Percentiles rank a stretch among this genome's conserved stretches.
Evolutionary conservation across 2,113 vertebrate species (phyloP).

Genomic region (Eulemur rufifrons): DNA sequence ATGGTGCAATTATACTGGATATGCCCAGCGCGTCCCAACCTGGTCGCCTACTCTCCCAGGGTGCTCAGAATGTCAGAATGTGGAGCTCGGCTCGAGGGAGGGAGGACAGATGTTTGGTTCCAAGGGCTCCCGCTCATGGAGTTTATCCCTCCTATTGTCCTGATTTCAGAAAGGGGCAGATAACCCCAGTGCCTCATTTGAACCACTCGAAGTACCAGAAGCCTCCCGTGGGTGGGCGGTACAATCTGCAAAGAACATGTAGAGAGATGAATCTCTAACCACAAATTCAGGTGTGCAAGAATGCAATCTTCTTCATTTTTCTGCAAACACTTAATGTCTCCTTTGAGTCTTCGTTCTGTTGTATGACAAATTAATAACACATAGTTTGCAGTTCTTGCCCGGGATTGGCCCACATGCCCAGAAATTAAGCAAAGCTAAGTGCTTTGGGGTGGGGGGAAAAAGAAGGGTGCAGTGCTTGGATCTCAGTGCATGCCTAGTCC

Average conservation of each 20-base stretch:
- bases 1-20: conserved; percentile 44
- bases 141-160: neutral
- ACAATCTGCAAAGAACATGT: neutral
- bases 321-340: neutral
- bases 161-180: neutral
- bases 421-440: neutral
- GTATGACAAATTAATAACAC: neutral
- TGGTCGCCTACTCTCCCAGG: neutral
- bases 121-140: neutral
- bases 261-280: neutral
- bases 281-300: neutral
- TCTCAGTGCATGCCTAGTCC: neutral
- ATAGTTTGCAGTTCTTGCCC: neutral
- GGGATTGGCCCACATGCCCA: neutral
- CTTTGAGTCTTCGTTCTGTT: neutral
- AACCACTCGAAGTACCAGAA: neutral
- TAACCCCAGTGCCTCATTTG: neutral
- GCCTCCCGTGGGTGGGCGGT: neutral
- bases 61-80: neutral
- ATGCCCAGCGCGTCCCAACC: neutral
- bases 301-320: neutral
- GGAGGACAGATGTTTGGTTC: neutral
- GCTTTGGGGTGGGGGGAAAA: too few species aligned
- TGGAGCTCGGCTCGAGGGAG: neutral
- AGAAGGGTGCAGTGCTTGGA: neutral